phyloP scores from a whole-genome alignment of 2,888 invertebrate genomes.

The Pollenia griseotomentosa region DNA sequence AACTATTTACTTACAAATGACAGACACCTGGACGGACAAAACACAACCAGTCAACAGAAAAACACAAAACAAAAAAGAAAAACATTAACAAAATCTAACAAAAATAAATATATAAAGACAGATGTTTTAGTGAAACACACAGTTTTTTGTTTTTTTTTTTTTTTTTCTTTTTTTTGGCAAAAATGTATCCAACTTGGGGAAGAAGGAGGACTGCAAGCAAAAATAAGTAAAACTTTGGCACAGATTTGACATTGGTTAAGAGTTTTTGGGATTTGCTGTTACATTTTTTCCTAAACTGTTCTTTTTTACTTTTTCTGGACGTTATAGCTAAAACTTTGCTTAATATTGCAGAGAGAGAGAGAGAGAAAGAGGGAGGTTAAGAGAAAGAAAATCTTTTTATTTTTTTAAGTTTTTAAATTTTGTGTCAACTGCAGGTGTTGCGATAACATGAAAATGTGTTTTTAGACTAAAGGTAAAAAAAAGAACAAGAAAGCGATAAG shows the following conservation, averaged over 20 bases:
- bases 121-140: too few species aligned
- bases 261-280: neutral
- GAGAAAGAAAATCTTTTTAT: neutral
- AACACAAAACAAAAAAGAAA: neutral
- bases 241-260: constrained; percentile 22
- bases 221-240: constrained; percentile 14
- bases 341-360: too few species aligned
- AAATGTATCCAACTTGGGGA: too few species aligned
- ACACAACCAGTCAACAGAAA: neutral
- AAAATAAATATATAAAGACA: constrained; percentile 27
- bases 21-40: neutral
- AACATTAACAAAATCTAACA: constrained; percentile 15
- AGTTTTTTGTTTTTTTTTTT: too few species aligned
- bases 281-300: neutral
- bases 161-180: too few species aligned
- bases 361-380: too few species aligned
- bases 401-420: neutral
- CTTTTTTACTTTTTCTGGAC: neutral
- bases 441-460: constrained; percentile 1
- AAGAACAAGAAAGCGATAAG: constrained; percentile 7
- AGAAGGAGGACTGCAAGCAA: neutral
- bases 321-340: too few species aligned
- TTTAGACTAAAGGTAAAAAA: neutral
- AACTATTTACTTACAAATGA: constrained; percentile 35
- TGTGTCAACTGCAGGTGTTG: constrained; percentile 65